phyloP scores from a whole-genome alignment of 1,140 invertebrate species.

The Atta colombica region DNA sequence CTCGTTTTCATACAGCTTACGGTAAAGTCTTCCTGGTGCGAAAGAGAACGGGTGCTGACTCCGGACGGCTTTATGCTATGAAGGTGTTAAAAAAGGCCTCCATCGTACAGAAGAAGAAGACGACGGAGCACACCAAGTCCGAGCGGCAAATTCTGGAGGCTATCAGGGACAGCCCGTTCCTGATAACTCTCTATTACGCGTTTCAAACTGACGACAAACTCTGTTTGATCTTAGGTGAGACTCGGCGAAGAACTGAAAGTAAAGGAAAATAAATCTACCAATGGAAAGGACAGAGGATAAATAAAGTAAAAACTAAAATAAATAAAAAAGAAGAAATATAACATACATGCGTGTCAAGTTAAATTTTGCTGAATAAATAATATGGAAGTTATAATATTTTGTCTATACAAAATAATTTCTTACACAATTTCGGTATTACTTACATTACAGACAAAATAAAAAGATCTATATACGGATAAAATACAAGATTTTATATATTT shows the following conservation, averaged over 20 bases:
- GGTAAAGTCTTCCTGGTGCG: conserved; percentile 97
- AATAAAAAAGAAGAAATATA: too few relatives aligned
- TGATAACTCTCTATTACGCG: conserved; percentile 97
- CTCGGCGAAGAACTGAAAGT: neutral
- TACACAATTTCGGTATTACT: neutral
- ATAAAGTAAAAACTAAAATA: neutral
- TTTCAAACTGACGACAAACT: conserved; percentile 97
- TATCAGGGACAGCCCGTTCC: conserved; percentile 95
- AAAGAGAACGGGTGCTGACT: conserved; percentile 93
- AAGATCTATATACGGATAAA: neutral
- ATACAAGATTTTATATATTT: neutral
- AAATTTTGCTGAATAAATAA: neutral
- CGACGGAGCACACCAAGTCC: conserved; percentile 96
- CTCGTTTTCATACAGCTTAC: conserved; percentile 91
- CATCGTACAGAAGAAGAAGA: conserved; percentile 97
- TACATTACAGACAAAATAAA: neutral
- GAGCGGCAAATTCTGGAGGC: conserved; percentile 96
- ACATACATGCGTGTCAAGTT: neutral
- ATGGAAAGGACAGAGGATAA: neutral
- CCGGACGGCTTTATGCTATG: conserved; percentile 96
- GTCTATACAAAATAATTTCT: neutral
- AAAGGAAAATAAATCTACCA: neutral
- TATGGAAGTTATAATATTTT: neutral
- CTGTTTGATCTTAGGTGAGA: conserved; percentile 96
- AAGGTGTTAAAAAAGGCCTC: conserved; percentile 97